A percentile compares a stretch with the other conserved stretches of the same genome.
Evolutionary conservation across 2,113 vertebrate genomes (phyloP).

Genomic region (Corythornis vintsioides): DNA sequence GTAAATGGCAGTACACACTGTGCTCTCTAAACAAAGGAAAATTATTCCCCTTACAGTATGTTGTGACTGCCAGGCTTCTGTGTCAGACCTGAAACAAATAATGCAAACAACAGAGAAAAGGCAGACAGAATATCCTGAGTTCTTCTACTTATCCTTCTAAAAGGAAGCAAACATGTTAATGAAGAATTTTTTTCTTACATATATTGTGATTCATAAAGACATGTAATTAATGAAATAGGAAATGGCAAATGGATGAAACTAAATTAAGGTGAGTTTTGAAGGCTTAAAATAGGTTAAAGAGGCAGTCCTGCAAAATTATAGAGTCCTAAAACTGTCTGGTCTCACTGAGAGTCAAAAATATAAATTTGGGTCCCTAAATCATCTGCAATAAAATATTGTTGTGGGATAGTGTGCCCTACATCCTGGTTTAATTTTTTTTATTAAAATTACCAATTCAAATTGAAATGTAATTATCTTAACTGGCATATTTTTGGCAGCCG

Average conservation of each 20-base stretch:
- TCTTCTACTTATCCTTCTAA: conserved; percentile 52
- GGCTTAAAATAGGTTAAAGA: not conserved
- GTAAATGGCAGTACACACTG: conserved; percentile 78
- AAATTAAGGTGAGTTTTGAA: not conserved
- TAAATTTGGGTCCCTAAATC: not conserved
- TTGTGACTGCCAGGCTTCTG: conserved; percentile 70
- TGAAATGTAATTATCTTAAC: conserved; percentile 79
- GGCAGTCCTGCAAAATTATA: not conserved
- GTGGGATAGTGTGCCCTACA: conserved; percentile 8
- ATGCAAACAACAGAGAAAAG: conserved; percentile 3
- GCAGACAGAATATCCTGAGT: conserved; percentile 58
- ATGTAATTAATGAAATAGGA: not conserved
- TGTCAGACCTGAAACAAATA: conserved; percentile 67
- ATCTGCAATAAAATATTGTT: conserved; percentile 33
- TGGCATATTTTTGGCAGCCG: conserved; percentile 78
- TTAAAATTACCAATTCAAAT: conserved; percentile 83
- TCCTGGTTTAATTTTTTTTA: conserved; percentile 69
- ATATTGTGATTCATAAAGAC: conserved; percentile 1
- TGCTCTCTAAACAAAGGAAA: conserved; percentile 76
- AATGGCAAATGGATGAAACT: not conserved
- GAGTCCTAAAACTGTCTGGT: not conserved
- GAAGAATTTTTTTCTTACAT: conserved; percentile 31
- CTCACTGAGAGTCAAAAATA: not conserved
- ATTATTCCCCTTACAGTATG: conserved; percentile 67
- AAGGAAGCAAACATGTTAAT: conserved; percentile 10